These are phyloP conservation scores for Heteractis magnifica DNA, from an alignment of 92 coral and sea anemone species.

Conservation along the genomic window DNA sequence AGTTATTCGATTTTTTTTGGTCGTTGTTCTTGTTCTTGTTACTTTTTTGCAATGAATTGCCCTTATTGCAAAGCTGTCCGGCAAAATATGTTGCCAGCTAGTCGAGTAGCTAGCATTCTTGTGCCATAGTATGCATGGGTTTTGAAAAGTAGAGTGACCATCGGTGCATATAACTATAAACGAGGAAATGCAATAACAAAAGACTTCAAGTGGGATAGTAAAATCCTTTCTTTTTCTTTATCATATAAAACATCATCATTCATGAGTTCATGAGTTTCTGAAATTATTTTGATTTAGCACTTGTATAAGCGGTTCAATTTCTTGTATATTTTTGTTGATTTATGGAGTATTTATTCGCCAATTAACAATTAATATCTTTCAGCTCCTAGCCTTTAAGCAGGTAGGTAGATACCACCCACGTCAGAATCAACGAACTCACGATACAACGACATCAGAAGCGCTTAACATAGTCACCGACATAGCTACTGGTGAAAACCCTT, in stretches of 20 bases:
- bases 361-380: too few species aligned
- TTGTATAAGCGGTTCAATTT: too few species aligned
- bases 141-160: neutral
- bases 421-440: too few species aligned
- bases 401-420: too few species aligned
- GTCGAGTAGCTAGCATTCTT: slow-evolving; percentile 1
- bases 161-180: neutral
- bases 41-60: neutral
- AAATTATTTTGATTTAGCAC: neutral
- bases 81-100: neutral
- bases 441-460: too few species aligned
- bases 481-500: too few species aligned
- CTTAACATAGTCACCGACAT: too few species aligned
- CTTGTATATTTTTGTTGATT: too few species aligned
- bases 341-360: too few species aligned
- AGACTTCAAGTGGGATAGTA: neutral
- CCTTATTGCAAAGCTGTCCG: neutral
- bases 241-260: neutral
- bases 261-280: neutral
- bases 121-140: neutral
- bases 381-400: too few species aligned
- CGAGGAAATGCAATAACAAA: neutral
- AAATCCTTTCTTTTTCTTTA: neutral
- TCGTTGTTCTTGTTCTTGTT: neutral
- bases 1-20: neutral